phyloP scores from a whole-genome alignment of 1,140 invertebrate genomes.

The Luehdorfia chinensis region DNA sequence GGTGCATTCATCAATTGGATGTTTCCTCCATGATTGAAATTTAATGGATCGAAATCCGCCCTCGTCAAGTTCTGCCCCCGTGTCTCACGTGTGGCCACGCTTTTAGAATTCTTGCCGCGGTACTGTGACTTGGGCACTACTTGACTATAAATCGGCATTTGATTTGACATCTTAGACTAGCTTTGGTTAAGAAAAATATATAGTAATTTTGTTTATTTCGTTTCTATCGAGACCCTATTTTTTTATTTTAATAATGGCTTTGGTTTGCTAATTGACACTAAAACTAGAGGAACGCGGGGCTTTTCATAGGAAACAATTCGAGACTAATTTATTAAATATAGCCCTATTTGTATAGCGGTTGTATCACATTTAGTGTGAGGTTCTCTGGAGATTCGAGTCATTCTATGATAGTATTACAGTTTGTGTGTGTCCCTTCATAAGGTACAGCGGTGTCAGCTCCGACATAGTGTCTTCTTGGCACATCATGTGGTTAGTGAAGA shows the following conservation, averaged over 20 bases:
- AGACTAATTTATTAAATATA: conserved; percentile 39
- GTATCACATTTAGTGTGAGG: conserved; percentile 39
- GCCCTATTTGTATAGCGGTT: conserved; percentile 35
- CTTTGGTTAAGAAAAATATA: conserved; percentile 63
- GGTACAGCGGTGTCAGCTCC: background rate
- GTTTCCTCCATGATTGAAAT: conserved; percentile 72
- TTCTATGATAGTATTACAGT: conserved; percentile 15
- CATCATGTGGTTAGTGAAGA: conserved; percentile 9
- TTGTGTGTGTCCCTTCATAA: background rate
- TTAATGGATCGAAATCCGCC: conserved; percentile 68
- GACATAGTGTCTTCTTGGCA: conserved; percentile 2
- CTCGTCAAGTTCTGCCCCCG: conserved; percentile 32
- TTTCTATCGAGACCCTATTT: conserved; percentile 11
- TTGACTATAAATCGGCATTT: conserved; percentile 74
- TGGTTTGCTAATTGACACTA: conserved; percentile 59
- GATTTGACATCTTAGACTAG: conserved; percentile 67
- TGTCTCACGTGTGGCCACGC: conserved; percentile 17
- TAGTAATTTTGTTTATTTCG: conserved; percentile 17
- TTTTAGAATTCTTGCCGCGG: conserved; percentile 41
- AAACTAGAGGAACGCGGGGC: conserved; percentile 51
- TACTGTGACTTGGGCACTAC: conserved; percentile 68
- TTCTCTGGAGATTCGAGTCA: conserved; percentile 39
- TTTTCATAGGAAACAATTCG: conserved; percentile 26
- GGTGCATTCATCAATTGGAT: conserved; percentile 53
- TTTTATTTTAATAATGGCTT: conserved; percentile 26